Evolutionary conservation across 2,113 vertebrate species (phyloP).

Genomic region (Bambusicola thoracicus): DNA sequence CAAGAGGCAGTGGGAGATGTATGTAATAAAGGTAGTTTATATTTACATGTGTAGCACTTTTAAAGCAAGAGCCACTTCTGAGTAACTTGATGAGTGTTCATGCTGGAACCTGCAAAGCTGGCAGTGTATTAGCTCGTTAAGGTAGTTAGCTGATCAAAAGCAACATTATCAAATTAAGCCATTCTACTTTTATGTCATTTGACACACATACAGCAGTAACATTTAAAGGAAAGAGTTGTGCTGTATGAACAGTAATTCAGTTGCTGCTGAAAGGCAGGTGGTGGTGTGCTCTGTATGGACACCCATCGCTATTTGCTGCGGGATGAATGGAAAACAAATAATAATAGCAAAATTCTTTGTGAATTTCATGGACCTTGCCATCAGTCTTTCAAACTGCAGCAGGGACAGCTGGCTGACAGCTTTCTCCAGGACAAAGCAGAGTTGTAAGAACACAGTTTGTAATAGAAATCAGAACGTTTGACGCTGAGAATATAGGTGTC

Average conservation of each 20-base stretch:
- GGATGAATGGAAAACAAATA: neutral
- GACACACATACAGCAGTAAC: neutral
- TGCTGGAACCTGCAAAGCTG: neutral
- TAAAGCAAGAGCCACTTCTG: neutral
- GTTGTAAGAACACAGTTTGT: neutral
- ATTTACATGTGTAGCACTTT: neutral
- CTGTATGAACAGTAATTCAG: neutral
- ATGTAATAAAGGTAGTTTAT: neutral
- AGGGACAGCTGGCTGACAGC: neutral
- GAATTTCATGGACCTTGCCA: neutral
- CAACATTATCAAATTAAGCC: neutral
- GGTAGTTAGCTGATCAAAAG: neutral
- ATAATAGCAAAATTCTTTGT: neutral
- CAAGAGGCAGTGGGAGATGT: neutral
- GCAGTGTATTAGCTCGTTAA: neutral
- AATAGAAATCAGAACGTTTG: neutral
- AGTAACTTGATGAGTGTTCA: neutral
- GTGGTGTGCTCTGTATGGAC: neutral
- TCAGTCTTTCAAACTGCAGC: neutral
- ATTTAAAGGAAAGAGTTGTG: neutral
- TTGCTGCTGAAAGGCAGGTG: conserved; percentile 21
- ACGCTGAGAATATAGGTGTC: neutral
- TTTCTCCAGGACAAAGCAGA: neutral
- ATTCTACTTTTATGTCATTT: neutral
- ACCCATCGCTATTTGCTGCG: neutral